phyloP scores from a whole-genome alignment of 2,888 invertebrate species.

The Baccha elongata region DNA sequence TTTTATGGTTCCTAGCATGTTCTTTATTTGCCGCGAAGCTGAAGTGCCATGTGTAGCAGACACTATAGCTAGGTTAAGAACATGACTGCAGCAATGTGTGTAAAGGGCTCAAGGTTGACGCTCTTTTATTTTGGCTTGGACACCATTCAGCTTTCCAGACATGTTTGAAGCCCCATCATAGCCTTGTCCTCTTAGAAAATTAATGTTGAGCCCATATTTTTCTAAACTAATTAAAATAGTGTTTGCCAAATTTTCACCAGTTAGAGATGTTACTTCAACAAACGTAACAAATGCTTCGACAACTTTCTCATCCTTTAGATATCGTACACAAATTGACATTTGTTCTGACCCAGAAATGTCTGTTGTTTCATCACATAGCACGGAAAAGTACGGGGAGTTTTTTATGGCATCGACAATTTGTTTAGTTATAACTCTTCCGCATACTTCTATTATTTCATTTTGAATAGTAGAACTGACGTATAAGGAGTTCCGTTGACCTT shows the following conservation, averaged over 20 bases:
- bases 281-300: neutral
- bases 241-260: neutral
- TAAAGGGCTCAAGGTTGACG: too few relatives aligned
- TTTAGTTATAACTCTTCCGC: neutral
- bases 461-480: neutral
- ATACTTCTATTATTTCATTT: neutral
- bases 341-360: too few relatives aligned
- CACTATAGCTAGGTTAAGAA: neutral
- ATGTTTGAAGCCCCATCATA: neutral
- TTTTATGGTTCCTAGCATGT: neutral
- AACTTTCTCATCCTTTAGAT: too few relatives aligned
- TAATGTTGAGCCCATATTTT: neutral
- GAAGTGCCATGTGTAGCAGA: neutral
- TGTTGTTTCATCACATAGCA: neutral
- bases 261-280: neutral
- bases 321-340: too few relatives aligned
- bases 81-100: too few relatives aligned
- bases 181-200: neutral
- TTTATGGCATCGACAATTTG: neutral
- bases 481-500: neutral
- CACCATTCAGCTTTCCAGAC: neutral
- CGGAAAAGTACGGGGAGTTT: neutral
- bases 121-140: constrained; percentile 1
- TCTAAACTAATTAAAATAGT: neutral
- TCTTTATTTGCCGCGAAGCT: neutral